phyloP scores from a whole-genome alignment of 1,140 invertebrate species.

The Caenorhabditis remanei region DNA sequence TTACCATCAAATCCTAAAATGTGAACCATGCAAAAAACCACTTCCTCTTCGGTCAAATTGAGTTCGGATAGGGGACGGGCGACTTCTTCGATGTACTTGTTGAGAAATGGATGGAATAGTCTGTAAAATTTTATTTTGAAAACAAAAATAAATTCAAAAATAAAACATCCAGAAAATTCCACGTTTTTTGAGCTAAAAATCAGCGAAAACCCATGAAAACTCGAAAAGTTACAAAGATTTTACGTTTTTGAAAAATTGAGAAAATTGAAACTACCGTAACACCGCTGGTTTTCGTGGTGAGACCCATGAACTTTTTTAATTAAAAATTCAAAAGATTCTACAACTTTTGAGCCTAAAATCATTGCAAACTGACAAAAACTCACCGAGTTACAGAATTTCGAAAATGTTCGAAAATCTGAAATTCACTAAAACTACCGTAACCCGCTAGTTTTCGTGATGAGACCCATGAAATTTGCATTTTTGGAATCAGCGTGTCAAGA shows the following conservation, averaged over 20 bases:
- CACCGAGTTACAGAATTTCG: too few relatives aligned
- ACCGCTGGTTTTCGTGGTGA: not conserved
- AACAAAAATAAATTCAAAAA: too few relatives aligned
- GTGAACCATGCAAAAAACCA: conserved; percentile 17
- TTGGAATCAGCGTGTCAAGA: not conserved
- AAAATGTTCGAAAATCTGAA: too few relatives aligned
- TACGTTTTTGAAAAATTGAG: too few relatives aligned
- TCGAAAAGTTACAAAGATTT: too few relatives aligned
- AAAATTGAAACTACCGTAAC: too few relatives aligned
- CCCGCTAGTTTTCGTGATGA: not conserved
- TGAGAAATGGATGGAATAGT: conserved; percentile 20
- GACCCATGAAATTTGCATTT: not conserved
- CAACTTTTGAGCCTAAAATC: too few relatives aligned
- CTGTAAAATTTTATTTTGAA: not conserved
- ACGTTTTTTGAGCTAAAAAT: too few relatives aligned
- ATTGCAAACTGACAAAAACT: too few relatives aligned
- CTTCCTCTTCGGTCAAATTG: conserved; percentile 3
- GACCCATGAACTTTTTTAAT: not conserved
- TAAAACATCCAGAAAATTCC: too few relatives aligned
- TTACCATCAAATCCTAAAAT: conserved; percentile 11
- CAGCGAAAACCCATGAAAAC: too few relatives aligned
- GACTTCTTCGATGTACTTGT: not conserved
- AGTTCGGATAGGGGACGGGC: not conserved
- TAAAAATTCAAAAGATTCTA: not conserved
- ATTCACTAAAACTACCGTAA: not conserved